phyloP scores from a whole-genome alignment of 1,140 invertebrate species.

The Nomia melanderi region DNA sequence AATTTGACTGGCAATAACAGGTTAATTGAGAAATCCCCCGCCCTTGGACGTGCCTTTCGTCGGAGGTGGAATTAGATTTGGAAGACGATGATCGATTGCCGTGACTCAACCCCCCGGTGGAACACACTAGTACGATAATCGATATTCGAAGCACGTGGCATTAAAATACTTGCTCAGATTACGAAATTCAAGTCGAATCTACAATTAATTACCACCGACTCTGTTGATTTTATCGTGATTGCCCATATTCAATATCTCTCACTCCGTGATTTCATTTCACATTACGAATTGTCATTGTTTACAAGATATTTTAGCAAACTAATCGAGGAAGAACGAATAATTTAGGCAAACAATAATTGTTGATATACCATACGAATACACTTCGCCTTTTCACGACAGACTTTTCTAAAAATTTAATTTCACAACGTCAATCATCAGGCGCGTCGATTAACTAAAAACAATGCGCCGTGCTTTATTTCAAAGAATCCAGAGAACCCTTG shows the following conservation, averaged over 20 bases:
- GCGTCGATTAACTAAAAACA: too few species aligned
- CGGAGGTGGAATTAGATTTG: slow-evolving; percentile 44
- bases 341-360: too few species aligned
- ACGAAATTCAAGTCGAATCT: neutral
- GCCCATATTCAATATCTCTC: neutral
- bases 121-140: slow-evolving; percentile 27
- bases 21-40: slow-evolving; percentile 53
- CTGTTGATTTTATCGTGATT: neutral
- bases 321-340: too few species aligned
- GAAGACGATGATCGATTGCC: slow-evolving; percentile 50
- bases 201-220: neutral
- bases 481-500: too few species aligned
- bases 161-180: slow-evolving; percentile 19
- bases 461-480: too few species aligned
- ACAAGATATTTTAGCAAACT: too few species aligned
- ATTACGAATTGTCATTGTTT: too few species aligned
- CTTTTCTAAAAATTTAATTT: too few species aligned
- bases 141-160: slow-evolving; percentile 20
- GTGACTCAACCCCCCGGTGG: slow-evolving; percentile 3
- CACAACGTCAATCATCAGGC: too few species aligned
- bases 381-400: too few species aligned
- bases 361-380: too few species aligned
- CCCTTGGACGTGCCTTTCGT: slow-evolving; percentile 6
- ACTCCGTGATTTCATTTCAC: too few species aligned
- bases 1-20: slow-evolving; percentile 45